Evolutionary conservation across 2,797 vertebrate species (phyloP).

Genomic region (Phrynocephalus forsythii): DNA sequence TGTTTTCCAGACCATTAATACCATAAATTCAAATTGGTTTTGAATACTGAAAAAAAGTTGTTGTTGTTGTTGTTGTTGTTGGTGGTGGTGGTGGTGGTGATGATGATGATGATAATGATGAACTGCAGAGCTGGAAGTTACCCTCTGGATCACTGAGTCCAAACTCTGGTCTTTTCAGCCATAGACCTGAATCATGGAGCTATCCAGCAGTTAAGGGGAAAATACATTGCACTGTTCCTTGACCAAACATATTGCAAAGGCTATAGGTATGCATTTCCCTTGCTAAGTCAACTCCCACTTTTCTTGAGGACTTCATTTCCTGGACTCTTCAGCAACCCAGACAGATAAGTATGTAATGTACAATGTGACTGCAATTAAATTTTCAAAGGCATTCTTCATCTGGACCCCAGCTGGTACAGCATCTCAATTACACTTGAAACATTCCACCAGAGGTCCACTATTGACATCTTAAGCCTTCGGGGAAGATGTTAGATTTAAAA

Average conservation of each 20-base stretch:
- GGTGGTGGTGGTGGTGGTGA: no score
- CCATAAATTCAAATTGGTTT: slow-evolving; percentile 68
- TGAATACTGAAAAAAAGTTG: slow-evolving; percentile 65
- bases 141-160: no score
- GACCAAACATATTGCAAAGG: slow-evolving; percentile 40
- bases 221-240: slow-evolving; percentile 42
- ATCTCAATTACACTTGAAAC: slow-evolving; percentile 63
- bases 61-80: background rate
- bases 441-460: slow-evolving; percentile 54
- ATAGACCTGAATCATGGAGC: no score
- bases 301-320: slow-evolving; percentile 72
- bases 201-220: slow-evolving; percentile 43
- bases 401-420: slow-evolving; percentile 74
- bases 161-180: no score
- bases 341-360: slow-evolving; percentile 68
- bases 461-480: slow-evolving; percentile 55
- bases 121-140: no score
- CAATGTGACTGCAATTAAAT: slow-evolving; percentile 75
- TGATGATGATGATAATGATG: no score
- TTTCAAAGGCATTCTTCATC: slow-evolving; percentile 75
- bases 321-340: slow-evolving; percentile 66
- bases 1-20: slow-evolving; percentile 57
- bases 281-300: slow-evolving; percentile 48
- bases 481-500: slow-evolving; percentile 67
- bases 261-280: slow-evolving; percentile 51